Percentiles rank a stretch among this genome's conserved stretches.
Evolutionary conservation across 2,888 invertebrate species (phyloP).

Genomic region (Patella caerulea): DNA sequence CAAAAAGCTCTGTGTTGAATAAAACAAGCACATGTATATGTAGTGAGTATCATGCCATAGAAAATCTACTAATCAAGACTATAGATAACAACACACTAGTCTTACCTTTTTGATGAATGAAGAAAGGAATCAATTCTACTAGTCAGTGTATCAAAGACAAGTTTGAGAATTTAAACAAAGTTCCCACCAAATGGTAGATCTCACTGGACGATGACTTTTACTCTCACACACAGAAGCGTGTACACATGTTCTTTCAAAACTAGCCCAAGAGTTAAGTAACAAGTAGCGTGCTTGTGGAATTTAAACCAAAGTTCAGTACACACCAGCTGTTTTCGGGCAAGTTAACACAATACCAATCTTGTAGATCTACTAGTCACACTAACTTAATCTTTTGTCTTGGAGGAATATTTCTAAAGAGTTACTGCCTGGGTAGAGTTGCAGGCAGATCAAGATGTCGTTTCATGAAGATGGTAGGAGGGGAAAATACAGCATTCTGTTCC

Average conservation of each 20-base stretch:
- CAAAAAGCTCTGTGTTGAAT: no score
- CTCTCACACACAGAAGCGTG: not conserved
- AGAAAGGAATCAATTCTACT: not conserved
- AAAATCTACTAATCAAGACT: no score
- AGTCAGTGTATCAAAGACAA: not conserved
- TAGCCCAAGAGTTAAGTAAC: not conserved
- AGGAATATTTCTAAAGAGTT: not conserved
- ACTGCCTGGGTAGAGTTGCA: not conserved
- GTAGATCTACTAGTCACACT: no score
- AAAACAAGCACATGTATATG: no score
- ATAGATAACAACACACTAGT: not conserved
- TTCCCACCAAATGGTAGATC: slow-evolving; percentile 5
- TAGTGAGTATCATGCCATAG: no score
- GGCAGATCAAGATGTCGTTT: not conserved
- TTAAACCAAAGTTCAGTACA: slow-evolving; percentile 8
- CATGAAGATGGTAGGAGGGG: slow-evolving; percentile 7
- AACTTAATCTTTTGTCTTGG: no score
- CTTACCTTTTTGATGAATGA: not conserved
- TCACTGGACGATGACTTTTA: slow-evolving; percentile 8
- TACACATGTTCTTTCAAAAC: not conserved
- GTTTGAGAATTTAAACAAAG: not conserved
- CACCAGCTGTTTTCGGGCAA: not conserved
- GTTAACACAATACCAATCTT: no score
- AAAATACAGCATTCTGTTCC: slow-evolving; percentile 10
- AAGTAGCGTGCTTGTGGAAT: not conserved